Base-by-base conservation (phyloP, 1,140 invertebrate genomes). In the Rhagoletis pomonella region DNA sequence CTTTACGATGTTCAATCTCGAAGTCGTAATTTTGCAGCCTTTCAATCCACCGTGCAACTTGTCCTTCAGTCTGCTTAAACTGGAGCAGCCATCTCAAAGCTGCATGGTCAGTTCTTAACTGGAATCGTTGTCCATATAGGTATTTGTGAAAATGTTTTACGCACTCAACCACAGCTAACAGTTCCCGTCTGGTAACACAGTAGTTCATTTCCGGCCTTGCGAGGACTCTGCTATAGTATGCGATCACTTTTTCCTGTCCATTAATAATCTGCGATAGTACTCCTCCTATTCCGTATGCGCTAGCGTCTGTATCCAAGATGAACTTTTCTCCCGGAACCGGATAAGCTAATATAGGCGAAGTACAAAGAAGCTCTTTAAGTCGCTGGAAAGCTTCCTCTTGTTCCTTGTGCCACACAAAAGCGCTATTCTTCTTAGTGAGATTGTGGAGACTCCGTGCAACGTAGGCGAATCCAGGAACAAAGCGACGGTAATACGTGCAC, bases 171-270 rank as follows among this genome's bases (percentile, higher is more conserved):
- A 89, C 88, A 7, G 89, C 90, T 77, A 91, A 81, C 7, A 91
- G 88, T 85, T 90, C 89, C 60, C 86, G 85, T 85, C 88, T 77
- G 6, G 89, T 90, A 1, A 90, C 89, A 64, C 88, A 90, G 47
- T 90, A 90, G 67, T 90, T 90, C 87, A 67, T 88, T 84, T 90
- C 89, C 90, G 12, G 93, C 93, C 90, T 94, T 93, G 1, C 89
- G 64, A 84, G 58, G 87, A 88, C 90, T 90, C 55, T 90, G 88
- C 88, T 89, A 77, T 47, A 92, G 88, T 17, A 95, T 73, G 3
- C 89, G 19, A 90, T 88, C 1, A 89, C 88, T 86, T 84, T 89
- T 87, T 90, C n/a, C 60, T 88, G 84, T 5, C 89, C 88, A 85
- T 90, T 87, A 47, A 88, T 87, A 6, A 88, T 17, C 67, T 91